Evolutionary conservation across 2,797 vertebrate genomes (phyloP), one percentile per base, ranked within the genome.

Genomic region (Oceanodroma leucorhoa): DNA sequence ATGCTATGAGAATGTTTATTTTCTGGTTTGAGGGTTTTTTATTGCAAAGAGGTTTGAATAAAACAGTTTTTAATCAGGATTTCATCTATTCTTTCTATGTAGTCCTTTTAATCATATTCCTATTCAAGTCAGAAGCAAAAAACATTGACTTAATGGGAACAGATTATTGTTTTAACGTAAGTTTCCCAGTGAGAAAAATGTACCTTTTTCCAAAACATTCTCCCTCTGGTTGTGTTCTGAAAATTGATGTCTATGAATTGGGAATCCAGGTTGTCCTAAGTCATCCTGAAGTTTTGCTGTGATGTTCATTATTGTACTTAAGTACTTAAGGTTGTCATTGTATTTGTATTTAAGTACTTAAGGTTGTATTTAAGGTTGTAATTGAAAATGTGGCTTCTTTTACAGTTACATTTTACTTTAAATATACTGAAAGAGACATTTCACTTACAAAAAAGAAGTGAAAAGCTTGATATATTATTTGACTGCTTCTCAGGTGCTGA

Each of bases 131-230:
- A 70, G 77, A 91, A 90, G 48, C 45, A 70, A 91, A 91, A 93
- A 55, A 4, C 29, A 50, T 55, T 94, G 90, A 95, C 93, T 95
- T 95, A 96, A 94, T 91, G 75, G 61, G 90, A 94, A 73, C 83
- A 94, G 66, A 50, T 80, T 57, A 70, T 89, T 95, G 36, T 77
- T 64, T 84, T 85, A 93, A 17, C 2, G 0, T 78, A 48, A 79
- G 34, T 64, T 92, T 94, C 23, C 23, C 14, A 16, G 16, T 75
- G 26, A 93, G 51, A 78, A 89, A 90, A 94, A 55, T 3, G 5
- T 50, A 18, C 64, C 19, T 82, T 90, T 82, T 80, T n/a, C 36
- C 48, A 60, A 82, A 94, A 73, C n/a, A 60, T 82, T 67, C 13
- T 76, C 7, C n/a, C 3, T 72, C 15, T 43, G 19, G 9, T 48